A percentile compares a stretch with the other conserved stretches of the same genome.
These are phyloP conservation scores for Dasypogon diadema DNA, from an alignment of 2,888 invertebrate species.

Conservation along the genomic window DNA sequence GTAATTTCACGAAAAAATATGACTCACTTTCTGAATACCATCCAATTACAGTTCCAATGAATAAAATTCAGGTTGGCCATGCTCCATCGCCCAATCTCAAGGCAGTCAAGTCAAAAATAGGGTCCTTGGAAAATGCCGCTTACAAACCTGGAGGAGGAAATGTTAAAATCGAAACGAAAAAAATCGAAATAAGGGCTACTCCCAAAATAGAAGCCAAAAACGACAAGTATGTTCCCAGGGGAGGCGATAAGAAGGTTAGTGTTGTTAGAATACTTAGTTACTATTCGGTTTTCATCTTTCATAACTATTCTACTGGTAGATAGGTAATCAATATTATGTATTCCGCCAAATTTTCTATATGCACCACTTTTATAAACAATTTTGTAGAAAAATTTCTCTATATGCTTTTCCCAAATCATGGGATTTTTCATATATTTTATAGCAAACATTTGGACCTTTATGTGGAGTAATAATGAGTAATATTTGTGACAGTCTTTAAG, in stretches of 20 bases:
- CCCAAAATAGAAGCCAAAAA: conserved; percentile 93
- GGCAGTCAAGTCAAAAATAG: conserved; percentile 91
- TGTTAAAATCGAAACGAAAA: conserved; percentile 88
- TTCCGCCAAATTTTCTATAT: neutral
- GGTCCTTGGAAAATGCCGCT: conserved; percentile 88
- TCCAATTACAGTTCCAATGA: conserved; percentile 85
- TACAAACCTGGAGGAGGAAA: conserved; percentile 92
- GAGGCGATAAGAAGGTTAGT: conserved; percentile 90
- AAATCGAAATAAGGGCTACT: conserved; percentile 85
- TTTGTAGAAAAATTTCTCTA: neutral
- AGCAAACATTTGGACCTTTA: neutral
- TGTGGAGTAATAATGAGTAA: neutral
- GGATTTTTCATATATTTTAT: conserved; percentile 1
- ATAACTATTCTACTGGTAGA: conserved; percentile 28
- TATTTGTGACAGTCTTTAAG: neutral
- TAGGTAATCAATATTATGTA: neutral
- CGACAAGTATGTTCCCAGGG: conserved; percentile 86
- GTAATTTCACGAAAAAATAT: no score
- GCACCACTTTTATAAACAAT: neutral
- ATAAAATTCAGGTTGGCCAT: conserved; percentile 91
- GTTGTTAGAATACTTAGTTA: neutral
- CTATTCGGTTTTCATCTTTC: conserved; percentile 18
- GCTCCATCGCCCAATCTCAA: conserved; percentile 94
- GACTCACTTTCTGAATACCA: no score
- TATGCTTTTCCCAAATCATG: conserved; percentile 10